These are phyloP conservation scores for Oryzias celebensis DNA, from an alignment of 2,113 vertebrate genomes.

Conservation along the genomic window DNA sequence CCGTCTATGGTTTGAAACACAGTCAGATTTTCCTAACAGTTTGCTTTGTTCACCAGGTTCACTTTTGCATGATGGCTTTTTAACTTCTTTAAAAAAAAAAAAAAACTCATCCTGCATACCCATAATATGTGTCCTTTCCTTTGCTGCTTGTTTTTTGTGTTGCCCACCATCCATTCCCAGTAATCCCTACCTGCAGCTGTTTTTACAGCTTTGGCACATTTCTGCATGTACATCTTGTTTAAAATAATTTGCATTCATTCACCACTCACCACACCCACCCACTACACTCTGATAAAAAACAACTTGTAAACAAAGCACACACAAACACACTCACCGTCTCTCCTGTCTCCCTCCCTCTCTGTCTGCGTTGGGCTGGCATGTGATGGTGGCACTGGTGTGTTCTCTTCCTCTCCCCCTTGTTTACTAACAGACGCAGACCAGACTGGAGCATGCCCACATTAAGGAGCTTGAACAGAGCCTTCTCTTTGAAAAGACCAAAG, in stretches of 20 bases:
- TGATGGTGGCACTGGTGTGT: slow-evolving; percentile 99
- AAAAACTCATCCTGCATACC: slow-evolving; percentile 41
- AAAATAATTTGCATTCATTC: slow-evolving; percentile 48
- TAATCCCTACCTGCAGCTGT: slow-evolving; percentile 70
- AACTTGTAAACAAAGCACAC: background rate
- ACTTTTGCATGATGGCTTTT: slow-evolving; percentile 62
- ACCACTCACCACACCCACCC: slow-evolving; percentile 7
- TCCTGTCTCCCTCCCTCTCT: slow-evolving; percentile 48
- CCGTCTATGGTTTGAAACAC: slow-evolving; percentile 49
- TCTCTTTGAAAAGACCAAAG: slow-evolving; percentile 99
- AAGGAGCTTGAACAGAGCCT: slow-evolving; percentile 99
- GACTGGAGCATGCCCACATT: slow-evolving; percentile 99
- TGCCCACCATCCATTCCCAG: slow-evolving; percentile 26
- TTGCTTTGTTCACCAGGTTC: slow-evolving; percentile 64
- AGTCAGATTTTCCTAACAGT: slow-evolving; percentile 38
- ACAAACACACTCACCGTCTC: slow-evolving; percentile 7
- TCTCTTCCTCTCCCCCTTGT: slow-evolving; percentile 95
- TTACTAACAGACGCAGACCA: slow-evolving; percentile 99
- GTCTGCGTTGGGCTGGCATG: slow-evolving; percentile 92
- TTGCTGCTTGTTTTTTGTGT: slow-evolving; percentile 56
- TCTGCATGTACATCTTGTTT: slow-evolving; percentile 81
- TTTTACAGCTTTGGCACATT: slow-evolving; percentile 73
- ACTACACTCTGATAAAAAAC: slow-evolving; percentile 6
- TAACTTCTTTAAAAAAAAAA: slow-evolving; percentile 54
- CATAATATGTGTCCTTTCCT: slow-evolving; percentile 35